Evolutionary conservation across 2,888 invertebrate species (phyloP), one percentile per base, ranked within the genome.

Genomic region (Sceliomorpha sp.): DNA sequence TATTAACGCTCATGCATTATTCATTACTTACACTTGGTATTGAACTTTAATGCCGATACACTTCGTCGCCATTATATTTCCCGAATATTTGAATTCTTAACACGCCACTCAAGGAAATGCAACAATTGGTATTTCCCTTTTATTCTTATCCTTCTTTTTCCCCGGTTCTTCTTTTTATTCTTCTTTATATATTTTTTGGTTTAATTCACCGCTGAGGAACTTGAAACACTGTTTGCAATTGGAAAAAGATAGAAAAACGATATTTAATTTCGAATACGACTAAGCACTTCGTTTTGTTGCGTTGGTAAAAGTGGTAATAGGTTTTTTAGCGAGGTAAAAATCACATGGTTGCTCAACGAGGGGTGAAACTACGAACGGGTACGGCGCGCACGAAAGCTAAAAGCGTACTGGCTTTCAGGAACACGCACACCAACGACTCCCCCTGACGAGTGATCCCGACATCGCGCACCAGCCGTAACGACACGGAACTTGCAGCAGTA

Each of bases 361-460:
- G 6, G 12, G 8, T 4, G 36, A 17, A 44, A 31, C 9, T 5
- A 17, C 7, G 37, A 34, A 39, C 31, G 27, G 27, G 42, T 31
- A 15, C 55, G 10, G 32, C 24, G 48, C 50, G 55, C 24, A 44
- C 45, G 14, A 34, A 13, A 39, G 60, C 48, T 37, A 55, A 36
- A 60, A 55, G 40, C 53, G 24, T 26, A 67, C 67, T 67, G 67
- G 32, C 58, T 58, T 67, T 45, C 17, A 20, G 50, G 14, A 32
- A 42, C 45, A 44, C 62, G 32, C 51, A 44, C 45, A 24, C 29
- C 37, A 29, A 36, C 56, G 24, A 58, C 29, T 51, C 56, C 64
- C 56, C 66, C 66, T 39, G 37, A 45, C 67, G 39, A 60, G 48
- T 60, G 60, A 60, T 55, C 47, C 67, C 59, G 67, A 59, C 67